These are phyloP conservation scores for Hirtodrosophila cameraria DNA, from an alignment of 2,888 invertebrate genomes.

Conservation along the genomic window DNA sequence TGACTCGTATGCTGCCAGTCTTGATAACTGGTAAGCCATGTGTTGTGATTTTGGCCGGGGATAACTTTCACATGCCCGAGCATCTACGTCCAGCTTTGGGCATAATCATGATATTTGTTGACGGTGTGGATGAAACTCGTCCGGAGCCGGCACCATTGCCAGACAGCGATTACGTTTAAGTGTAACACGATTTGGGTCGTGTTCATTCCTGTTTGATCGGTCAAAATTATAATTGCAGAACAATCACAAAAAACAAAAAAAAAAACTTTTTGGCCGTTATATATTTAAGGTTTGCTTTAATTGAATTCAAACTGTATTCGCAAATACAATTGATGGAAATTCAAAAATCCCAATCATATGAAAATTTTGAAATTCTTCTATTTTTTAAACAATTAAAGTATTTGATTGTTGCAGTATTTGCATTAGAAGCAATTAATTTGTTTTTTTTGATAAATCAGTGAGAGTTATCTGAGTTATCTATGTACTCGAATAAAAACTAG, in stretches of 20 bases:
- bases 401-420: too few relatives aligned
- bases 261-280: constrained; percentile 13
- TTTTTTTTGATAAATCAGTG: too few relatives aligned
- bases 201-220: constrained; percentile 27
- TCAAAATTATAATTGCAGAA: constrained; percentile 28
- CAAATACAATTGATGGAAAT: too few relatives aligned
- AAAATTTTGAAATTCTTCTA: too few relatives aligned
- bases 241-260: too few relatives aligned
- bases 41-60: constrained; percentile 44
- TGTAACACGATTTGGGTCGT: background rate
- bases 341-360: too few relatives aligned
- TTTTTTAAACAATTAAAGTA: too few relatives aligned
- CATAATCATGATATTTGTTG: constrained; percentile 54
- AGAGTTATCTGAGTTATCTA: too few relatives aligned
- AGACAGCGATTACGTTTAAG: constrained; percentile 27
- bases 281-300: background rate
- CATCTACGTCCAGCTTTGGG: constrained; percentile 49
- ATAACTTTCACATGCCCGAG: constrained; percentile 57
- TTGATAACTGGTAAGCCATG: constrained; percentile 43
- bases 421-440: too few relatives aligned
- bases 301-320: too few relatives aligned
- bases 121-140: constrained; percentile 49
- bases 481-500: too few relatives aligned
- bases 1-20: constrained; percentile 40
- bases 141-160: constrained; percentile 24